A percentile compares a stretch with the other conserved stretches of the same genome.
Conservation (phyloP, 2,797 vertebrate species). For the Sebastolobus alascanus region DNA sequence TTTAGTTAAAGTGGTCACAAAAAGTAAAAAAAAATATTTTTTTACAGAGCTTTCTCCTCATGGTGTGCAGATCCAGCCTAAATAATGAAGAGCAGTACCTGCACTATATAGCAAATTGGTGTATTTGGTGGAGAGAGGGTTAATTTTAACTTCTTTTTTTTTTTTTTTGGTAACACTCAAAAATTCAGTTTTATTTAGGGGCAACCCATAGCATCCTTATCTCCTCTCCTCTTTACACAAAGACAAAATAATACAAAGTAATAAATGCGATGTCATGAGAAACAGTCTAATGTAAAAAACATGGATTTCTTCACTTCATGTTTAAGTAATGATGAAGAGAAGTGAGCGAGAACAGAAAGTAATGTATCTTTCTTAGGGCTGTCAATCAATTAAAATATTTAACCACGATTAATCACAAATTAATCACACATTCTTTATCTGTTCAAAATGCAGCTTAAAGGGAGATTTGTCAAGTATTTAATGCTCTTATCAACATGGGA, state of each 20-base stretch:
- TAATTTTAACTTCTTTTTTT: not conserved
- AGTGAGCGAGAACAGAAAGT: not conserved
- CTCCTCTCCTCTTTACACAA: conserved; percentile 8
- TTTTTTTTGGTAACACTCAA: not conserved
- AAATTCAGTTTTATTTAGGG: not conserved
- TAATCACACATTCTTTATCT: no score
- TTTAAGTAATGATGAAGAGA: conserved; percentile 23
- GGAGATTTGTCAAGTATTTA: no score
- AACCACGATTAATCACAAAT: no score
- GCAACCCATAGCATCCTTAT: not conserved
- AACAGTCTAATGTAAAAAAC: conserved; percentile 16
- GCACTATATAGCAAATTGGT: not conserved
- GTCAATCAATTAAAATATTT: no score
- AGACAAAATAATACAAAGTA: not conserved
- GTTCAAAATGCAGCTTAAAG: no score
- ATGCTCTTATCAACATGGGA: no score
- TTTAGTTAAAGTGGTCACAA: conserved; percentile 42
- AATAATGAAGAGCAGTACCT: not conserved
- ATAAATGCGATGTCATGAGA: not conserved
- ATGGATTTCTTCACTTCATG: not conserved
- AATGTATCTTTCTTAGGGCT: not conserved
- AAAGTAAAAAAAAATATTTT: not conserved
- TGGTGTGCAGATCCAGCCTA: not conserved
- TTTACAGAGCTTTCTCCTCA: not conserved
- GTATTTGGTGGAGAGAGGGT: not conserved